These are phyloP conservation scores for Epinotia brunnichana DNA, from an alignment of 2,888 invertebrate species.

Conservation along the genomic window DNA sequence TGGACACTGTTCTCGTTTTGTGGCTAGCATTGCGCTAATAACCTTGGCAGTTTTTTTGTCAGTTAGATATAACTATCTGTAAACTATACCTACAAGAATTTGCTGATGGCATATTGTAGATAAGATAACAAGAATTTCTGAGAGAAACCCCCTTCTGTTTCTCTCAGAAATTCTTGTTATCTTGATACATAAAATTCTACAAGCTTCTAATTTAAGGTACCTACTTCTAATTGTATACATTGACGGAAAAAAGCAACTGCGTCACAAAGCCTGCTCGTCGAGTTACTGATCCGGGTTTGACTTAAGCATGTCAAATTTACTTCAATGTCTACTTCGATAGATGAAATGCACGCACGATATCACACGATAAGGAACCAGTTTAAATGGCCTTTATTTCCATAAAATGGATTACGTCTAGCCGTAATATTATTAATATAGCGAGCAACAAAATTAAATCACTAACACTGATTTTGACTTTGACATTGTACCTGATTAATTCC, in stretches of 20 bases:
- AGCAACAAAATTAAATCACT: neutral
- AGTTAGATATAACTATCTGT: neutral
- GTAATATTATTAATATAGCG: too few species aligned
- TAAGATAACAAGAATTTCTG: neutral
- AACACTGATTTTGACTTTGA: neutral
- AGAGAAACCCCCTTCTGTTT: too few species aligned
- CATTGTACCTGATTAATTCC: neutral
- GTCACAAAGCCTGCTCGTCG: constrained; percentile 9
- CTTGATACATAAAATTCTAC: too few species aligned
- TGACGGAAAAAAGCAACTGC: neutral
- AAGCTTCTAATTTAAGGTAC: too few species aligned
- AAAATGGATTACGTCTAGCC: neutral
- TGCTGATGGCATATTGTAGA: too few species aligned
- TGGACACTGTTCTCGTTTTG: neutral
- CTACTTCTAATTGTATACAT: neutral
- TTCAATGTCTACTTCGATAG: constrained; percentile 25
- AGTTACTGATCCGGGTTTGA: constrained; percentile 23
- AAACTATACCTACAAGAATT: too few species aligned
- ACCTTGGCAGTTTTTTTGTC: constrained; percentile 15
- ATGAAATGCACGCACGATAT: constrained; percentile 1
- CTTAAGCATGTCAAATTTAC: constrained; percentile 27
- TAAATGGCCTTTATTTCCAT: neutral
- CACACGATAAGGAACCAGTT: constrained; percentile 8
- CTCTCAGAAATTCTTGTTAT: too few species aligned
- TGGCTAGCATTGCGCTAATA: constrained; percentile 7